Evolutionary conservation across 2,113 vertebrate species (phyloP).

Genomic region (Lanius ludovicianus): DNA sequence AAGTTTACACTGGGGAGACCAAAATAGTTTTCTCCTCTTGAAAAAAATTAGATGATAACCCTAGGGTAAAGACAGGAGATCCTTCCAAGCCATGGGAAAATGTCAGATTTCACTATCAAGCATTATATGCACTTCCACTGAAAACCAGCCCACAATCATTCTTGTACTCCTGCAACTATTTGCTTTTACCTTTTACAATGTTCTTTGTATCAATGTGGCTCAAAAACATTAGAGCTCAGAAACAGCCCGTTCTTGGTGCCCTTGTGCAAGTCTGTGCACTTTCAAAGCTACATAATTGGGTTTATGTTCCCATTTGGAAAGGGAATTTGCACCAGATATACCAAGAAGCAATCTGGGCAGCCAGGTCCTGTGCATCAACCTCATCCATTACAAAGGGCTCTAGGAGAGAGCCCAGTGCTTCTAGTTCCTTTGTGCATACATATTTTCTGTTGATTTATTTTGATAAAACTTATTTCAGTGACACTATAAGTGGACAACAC

Average conservation of each 20-base stretch:
- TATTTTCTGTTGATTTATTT: not conserved
- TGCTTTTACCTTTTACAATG: not conserved
- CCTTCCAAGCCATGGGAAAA: not conserved
- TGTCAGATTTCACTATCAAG: not conserved
- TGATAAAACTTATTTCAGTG: not conserved
- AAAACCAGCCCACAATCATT: not conserved
- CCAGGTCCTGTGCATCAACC: not conserved
- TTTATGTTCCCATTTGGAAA: not conserved
- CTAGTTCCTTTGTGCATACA: not conserved
- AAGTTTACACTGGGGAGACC: not conserved
- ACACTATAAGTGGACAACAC: accelerated
- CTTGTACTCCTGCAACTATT: not conserved
- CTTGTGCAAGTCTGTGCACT: not conserved
- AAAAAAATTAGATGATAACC: not conserved
- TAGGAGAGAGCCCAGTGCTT: not conserved
- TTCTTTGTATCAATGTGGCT: not conserved
- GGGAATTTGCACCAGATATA: not conserved
- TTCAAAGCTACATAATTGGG: not conserved
- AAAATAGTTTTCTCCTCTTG: not conserved
- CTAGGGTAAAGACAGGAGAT: not conserved
- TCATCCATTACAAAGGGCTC: not conserved
- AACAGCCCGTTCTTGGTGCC: not conserved
- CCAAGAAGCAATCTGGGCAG: not conserved
- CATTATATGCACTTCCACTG: not conserved
- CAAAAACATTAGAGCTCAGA: not conserved